These are phyloP conservation scores for Perdita meconis DNA, from an alignment of 2,888 invertebrate genomes.

Conservation along the genomic window DNA sequence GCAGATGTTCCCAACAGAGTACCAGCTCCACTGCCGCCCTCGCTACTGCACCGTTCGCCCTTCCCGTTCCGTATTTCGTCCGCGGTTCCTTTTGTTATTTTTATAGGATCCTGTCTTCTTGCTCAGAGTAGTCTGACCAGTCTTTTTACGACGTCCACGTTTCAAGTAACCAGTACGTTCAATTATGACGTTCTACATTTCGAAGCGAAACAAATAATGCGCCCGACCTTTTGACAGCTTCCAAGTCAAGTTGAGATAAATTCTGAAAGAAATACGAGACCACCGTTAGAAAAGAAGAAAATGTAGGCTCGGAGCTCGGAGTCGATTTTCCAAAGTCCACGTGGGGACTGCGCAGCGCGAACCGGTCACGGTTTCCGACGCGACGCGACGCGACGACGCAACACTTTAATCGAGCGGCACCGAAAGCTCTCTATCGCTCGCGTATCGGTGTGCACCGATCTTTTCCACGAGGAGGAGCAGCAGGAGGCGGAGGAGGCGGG, in stretches of 20 bases:
- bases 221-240: too few relatives aligned
- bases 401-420: constrained; percentile 28
- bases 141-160: too few relatives aligned
- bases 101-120: too few relatives aligned
- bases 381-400: too few relatives aligned
- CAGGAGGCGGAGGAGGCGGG: constrained; percentile 1
- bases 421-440: constrained; percentile 11
- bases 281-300: too few relatives aligned
- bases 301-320: too few relatives aligned
- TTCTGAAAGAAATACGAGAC: too few relatives aligned
- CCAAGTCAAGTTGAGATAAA: too few relatives aligned
- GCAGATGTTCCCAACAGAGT: constrained; percentile 78
- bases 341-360: constrained; percentile 1
- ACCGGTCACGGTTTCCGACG: constrained; percentile 26
- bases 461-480: constrained; percentile 11
- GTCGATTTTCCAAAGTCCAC: background rate
- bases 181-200: too few relatives aligned
- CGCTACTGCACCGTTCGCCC: constrained; percentile 12
- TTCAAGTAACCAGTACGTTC: too few relatives aligned
- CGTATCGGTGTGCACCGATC: constrained; percentile 33
- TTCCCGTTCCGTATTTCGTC: constrained; percentile 15
- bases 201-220: too few relatives aligned
- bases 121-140: too few relatives aligned
- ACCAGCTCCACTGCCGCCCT: constrained; percentile 36
- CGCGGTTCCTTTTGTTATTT: background rate